Conservation (phyloP, 2,888 invertebrate genomes). For the Cerastis rubricosa region DNA sequence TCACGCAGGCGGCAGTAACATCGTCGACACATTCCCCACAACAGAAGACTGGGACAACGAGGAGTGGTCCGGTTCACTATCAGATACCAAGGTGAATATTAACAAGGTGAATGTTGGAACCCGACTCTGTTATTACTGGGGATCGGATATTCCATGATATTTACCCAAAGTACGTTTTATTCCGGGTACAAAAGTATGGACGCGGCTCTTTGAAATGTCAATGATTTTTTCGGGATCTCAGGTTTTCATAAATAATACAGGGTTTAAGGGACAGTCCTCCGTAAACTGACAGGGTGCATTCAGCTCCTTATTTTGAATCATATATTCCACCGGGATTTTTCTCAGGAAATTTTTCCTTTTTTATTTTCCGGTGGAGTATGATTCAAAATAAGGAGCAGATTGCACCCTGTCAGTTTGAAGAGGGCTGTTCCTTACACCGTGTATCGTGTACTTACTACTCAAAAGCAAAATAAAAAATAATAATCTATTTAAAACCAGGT, state of each 20-base stretch:
- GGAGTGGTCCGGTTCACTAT: constrained; percentile 98
- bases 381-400: too few relatives aligned
- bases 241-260: background rate
- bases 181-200: background rate
- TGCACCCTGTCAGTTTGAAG: too few relatives aligned
- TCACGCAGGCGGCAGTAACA: constrained; percentile 77
- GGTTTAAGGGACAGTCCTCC: too few relatives aligned
- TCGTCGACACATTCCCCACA: constrained; percentile 89
- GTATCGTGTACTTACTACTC: too few relatives aligned
- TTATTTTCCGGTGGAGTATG: too few relatives aligned
- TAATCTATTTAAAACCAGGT: too few relatives aligned
- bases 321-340: too few relatives aligned
- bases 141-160: background rate
- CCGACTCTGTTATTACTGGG: background rate
- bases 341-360: too few relatives aligned
- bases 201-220: background rate
- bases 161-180: background rate
- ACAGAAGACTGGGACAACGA: constrained; percentile 97
- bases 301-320: too few relatives aligned
- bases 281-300: too few relatives aligned
- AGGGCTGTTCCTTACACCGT: too few relatives aligned
- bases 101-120: constrained; percentile 4
- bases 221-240: background rate
- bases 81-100: constrained; percentile 95
- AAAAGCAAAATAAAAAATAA: too few relatives aligned